These are phyloP conservation scores for Drosophila rellima DNA, from an alignment of 2,888 invertebrate genomes.

Conservation along the genomic window DNA sequence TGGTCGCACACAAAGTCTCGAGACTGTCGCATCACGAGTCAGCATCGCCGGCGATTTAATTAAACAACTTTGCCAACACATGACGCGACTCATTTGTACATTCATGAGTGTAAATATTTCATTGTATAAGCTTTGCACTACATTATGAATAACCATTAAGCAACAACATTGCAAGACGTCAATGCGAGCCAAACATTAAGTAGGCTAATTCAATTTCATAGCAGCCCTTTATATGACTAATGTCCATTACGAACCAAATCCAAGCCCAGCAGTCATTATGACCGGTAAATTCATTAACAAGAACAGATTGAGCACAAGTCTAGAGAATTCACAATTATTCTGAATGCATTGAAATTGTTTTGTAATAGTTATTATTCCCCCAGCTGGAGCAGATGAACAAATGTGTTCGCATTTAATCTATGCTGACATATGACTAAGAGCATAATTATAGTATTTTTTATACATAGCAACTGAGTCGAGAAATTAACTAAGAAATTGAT, in stretches of 20 bases:
- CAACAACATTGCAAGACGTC: conserved; percentile 39
- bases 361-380: background rate
- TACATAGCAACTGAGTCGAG: background rate
- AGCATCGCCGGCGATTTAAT: conserved; percentile 22
- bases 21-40: conserved; percentile 44
- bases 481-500: background rate
- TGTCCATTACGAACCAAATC: conserved; percentile 1
- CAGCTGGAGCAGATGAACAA: background rate
- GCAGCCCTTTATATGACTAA: conserved; percentile 54
- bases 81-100: conserved; percentile 20
- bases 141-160: conserved; percentile 31
- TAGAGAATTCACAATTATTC: background rate
- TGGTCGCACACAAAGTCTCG: conserved; percentile 30
- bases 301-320: conserved; percentile 3
- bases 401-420: background rate
- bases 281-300: conserved; percentile 12
- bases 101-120: background rate
- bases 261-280: conserved; percentile 13
- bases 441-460: conserved; percentile 5
- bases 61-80: conserved; percentile 31
- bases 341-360: conserved; percentile 7
- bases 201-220: conserved; percentile 39
- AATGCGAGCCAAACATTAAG: conserved; percentile 35
- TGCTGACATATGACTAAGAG: conserved; percentile 47
- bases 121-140: background rate